A percentile compares a stretch with the other conserved stretches of the same genome.
These are phyloP conservation scores for Miniopterus natalensis DNA, from an alignment of 2,113 vertebrate genomes.

Conservation along the genomic window DNA sequence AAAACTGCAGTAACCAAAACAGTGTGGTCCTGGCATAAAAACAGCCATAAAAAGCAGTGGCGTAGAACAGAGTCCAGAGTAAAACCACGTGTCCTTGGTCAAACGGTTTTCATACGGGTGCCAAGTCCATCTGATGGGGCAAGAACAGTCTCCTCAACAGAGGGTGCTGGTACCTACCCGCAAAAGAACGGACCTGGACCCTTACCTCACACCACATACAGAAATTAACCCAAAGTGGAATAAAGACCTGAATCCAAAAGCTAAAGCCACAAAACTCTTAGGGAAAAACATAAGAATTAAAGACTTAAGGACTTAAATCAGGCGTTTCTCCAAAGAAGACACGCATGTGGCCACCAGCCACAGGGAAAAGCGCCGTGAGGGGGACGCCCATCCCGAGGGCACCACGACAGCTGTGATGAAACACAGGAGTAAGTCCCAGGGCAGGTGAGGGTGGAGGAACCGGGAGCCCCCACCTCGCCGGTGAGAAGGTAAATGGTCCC, in stretches of 20 bases:
- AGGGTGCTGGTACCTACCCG: rapidly evolving
- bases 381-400: no score
- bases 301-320: not conserved
- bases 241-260: not conserved
- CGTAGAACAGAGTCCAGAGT: not conserved
- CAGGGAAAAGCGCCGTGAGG: no score
- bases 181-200: not conserved
- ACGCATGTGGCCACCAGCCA: no score
- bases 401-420: rapidly evolving
- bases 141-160: not conserved
- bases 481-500: not conserved
- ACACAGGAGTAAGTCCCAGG: no score
- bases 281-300: not conserved
- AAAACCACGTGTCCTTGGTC: rapidly evolving
- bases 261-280: not conserved
- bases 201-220: not conserved
- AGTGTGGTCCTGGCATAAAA: no score
- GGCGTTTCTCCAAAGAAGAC: not conserved
- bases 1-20: no score
- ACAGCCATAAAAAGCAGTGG: not conserved
- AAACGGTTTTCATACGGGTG: not conserved
- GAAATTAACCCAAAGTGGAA: not conserved
- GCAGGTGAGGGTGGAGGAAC: rapidly evolving
- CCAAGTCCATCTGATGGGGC: not conserved
- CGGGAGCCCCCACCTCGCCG: rapidly evolving